A percentile compares a stretch with the other conserved stretches of the same genome.
Conservation (phyloP, 2,113 vertebrate species). For the Dromiciops gliroides region DNA sequence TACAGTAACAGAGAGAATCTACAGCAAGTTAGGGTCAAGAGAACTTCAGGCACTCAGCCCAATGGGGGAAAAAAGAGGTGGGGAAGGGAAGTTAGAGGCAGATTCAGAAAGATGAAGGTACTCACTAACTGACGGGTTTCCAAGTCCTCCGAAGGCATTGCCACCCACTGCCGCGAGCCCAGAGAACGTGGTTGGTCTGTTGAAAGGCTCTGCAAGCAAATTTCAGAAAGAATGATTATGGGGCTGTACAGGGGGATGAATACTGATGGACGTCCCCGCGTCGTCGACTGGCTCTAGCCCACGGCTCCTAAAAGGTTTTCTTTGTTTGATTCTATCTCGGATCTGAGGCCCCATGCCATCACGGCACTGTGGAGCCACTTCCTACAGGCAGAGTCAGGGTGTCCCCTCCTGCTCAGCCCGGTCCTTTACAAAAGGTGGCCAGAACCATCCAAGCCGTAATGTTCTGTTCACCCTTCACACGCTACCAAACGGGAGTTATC, state of each 20-base stretch:
- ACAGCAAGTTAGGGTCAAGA: background rate
- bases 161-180: constrained; percentile 94
- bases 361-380: background rate
- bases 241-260: fast-evolving
- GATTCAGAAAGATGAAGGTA: constrained; percentile 77
- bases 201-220: constrained; percentile 91
- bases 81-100: constrained; percentile 18
- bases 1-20: background rate
- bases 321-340: background rate
- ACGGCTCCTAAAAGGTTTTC: background rate
- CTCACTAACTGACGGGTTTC: constrained; percentile 98
- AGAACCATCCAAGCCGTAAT: background rate
- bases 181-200: constrained; percentile 91
- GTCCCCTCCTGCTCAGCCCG: background rate
- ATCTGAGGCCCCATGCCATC: background rate
- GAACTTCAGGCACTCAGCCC: background rate
- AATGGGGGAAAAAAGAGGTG: background rate
- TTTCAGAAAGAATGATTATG: background rate
- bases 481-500: background rate
- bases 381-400: background rate
- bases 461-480: background rate
- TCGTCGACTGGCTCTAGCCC: background rate
- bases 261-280: fast-evolving
- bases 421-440: background rate
- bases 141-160: constrained; percentile 97